Base-by-base conservation (phyloP, 2,888 invertebrate genomes). In the Tinea pellionella region DNA sequence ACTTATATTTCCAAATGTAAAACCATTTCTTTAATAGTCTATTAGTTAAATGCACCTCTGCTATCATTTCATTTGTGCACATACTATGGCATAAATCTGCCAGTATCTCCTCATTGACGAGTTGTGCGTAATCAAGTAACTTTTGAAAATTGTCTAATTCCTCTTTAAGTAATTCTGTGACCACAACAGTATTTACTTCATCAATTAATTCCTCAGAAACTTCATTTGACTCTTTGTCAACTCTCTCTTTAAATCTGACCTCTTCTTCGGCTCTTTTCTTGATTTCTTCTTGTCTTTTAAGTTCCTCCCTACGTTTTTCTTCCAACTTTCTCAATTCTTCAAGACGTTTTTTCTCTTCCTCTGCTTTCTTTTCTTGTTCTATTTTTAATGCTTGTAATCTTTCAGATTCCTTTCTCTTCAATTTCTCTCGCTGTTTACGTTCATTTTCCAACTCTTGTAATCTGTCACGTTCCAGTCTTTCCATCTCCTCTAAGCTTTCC, bases 21-120 rank as follows among this genome's bases (percentile, higher is more conserved):
- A 77, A 82, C 78, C 78, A 88, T 69, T 81, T 86, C 59, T 67
- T 77, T 74, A 74, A 78, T 60, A 81, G 64, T 65, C 72, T 80
- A 53, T 72, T 68, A 1, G 74, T 78, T 65, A 73, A 71, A 64
- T 76, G 76, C 63, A 70, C 66, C 67, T 83, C 86, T 2, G 80
- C 81, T 66, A 75, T 78, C 64, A 85, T 69, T 75, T 85, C 87
- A 18, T 69, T 67, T 29, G 65, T 59, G 62, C 78, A 76, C 19
- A 84, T 76, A 66, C 85, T 81, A 61, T 68, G 67, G 62, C 74
- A 72, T 18, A 86, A 60, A 62, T 83, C 78, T 4, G 61, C 61
- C 19, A 78, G 63, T 42, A 86, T 68, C 63, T 80, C 77, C 41
- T 80, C 75, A 29, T 72, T 71, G 15, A 76, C 63, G 59, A 64